Evolutionary conservation across 2,113 vertebrate genomes (phyloP).

Genomic region (Zosterops japonicus): DNA sequence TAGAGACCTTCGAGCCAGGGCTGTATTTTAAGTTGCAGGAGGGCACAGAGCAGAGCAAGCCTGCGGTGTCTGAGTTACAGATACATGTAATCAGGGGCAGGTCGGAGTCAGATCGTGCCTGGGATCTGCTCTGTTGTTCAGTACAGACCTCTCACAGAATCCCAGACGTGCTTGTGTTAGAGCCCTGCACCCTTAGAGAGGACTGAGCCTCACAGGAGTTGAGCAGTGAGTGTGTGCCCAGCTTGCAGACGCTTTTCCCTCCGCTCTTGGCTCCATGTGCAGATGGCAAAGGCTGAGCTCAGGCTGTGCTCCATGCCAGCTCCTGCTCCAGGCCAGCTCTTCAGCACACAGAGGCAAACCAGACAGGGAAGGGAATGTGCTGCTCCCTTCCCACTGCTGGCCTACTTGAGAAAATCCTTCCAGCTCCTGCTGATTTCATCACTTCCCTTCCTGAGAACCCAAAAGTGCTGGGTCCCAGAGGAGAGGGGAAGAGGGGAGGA

Average conservation of each 20-base stretch:
- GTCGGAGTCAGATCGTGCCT: background rate
- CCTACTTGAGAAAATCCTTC: background rate
- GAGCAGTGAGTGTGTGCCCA: background rate
- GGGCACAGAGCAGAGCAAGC: background rate
- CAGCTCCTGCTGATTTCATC: background rate
- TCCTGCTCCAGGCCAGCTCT: background rate
- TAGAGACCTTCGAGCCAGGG: conserved; percentile 37
- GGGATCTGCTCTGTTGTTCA: background rate
- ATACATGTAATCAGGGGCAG: background rate
- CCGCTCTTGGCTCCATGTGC: background rate
- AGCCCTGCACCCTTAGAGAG: background rate
- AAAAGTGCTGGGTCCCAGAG: background rate
- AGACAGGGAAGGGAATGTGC: background rate
- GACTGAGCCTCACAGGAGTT: background rate
- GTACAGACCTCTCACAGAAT: background rate
- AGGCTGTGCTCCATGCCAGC: background rate
- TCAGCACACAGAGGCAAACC: background rate
- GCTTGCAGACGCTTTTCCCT: background rate
- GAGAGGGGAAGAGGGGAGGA: background rate
- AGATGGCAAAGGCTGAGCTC: background rate
- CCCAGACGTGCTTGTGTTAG: background rate
- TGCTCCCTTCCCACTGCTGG: background rate
- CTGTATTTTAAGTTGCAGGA: conserved; percentile 16
- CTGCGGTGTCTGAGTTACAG: background rate
- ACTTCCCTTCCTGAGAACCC: background rate